Conservation (phyloP, 2,888 invertebrate genomes). For the Lamellibrachia satsuma region DNA sequence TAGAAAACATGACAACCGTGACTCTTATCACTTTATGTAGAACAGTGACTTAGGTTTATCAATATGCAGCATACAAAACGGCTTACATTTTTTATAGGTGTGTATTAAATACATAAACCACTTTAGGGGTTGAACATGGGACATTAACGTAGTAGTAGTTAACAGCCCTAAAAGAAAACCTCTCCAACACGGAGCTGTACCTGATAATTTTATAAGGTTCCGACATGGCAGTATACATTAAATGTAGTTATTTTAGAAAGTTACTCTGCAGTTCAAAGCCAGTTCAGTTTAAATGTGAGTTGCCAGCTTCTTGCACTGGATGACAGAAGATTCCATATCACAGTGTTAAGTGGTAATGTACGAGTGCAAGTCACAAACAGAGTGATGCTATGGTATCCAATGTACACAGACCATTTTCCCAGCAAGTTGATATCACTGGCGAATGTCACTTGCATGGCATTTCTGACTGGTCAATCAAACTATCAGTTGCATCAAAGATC, state of each 20-base stretch:
- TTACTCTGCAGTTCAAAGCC: too few relatives aligned
- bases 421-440: not conserved
- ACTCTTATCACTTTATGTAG: not conserved
- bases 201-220: too few relatives aligned
- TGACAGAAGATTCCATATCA: too few relatives aligned
- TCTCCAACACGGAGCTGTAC: too few relatives aligned
- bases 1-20: not conserved
- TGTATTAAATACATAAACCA: not conserved
- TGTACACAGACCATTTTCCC: not conserved
- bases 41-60: not conserved
- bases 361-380: too few relatives aligned
- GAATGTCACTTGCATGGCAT: not conserved
- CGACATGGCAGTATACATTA: too few relatives aligned
- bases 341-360: too few relatives aligned
- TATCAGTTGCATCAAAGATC: not conserved
- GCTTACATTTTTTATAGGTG: not conserved
- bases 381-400: not conserved
- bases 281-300: too few relatives aligned
- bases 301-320: too few relatives aligned
- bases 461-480: not conserved
- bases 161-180: too few relatives aligned
- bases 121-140: not conserved
- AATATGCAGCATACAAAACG: not conserved
- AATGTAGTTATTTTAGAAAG: too few relatives aligned
- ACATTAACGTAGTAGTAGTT: too few relatives aligned